Conservation (phyloP, 2,888 invertebrate species). For the Polyommatus icarus region DNA sequence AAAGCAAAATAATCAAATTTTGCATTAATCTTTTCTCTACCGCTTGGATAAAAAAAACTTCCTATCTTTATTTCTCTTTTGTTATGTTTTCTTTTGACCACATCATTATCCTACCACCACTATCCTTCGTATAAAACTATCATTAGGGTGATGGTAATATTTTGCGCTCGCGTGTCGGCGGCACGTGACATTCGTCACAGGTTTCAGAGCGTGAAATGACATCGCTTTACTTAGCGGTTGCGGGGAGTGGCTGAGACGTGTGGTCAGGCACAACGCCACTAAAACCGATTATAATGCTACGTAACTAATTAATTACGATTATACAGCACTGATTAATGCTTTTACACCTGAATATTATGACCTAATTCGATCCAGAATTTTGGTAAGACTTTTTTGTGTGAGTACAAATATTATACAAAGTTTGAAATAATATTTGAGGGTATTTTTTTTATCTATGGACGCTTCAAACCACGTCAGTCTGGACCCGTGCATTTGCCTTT, state of each 20-base stretch:
- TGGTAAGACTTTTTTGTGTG: too few species aligned
- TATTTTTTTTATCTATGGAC: too few species aligned
- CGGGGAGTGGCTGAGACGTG: conserved; percentile 58
- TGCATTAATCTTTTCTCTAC: not conserved
- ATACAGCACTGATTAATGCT: conserved; percentile 34
- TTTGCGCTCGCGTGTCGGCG: conserved; percentile 34
- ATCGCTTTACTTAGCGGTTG: conserved; percentile 60
- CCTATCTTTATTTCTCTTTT: not conserved
- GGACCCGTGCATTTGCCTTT: too few species aligned
- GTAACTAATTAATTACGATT: conserved; percentile 45
- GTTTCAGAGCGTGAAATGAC: conserved; percentile 64
- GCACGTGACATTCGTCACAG: conserved; percentile 65
- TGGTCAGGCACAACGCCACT: conserved; percentile 55
- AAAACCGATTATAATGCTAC: conserved; percentile 48
- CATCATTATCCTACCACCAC: too few species aligned
- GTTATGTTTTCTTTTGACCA: not conserved
- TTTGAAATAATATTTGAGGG: too few species aligned
- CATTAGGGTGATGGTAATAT: conserved; percentile 23
- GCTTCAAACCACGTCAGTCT: too few species aligned
- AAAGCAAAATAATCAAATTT: not conserved
- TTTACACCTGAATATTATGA: not conserved
- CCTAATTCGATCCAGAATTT: not conserved
- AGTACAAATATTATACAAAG: too few species aligned
- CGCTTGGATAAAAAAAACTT: not conserved
- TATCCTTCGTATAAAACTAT: conserved; percentile 14